Evolutionary conservation across 2,888 invertebrate genomes (phyloP).

Genomic region (Epinotia bilunana): DNA sequence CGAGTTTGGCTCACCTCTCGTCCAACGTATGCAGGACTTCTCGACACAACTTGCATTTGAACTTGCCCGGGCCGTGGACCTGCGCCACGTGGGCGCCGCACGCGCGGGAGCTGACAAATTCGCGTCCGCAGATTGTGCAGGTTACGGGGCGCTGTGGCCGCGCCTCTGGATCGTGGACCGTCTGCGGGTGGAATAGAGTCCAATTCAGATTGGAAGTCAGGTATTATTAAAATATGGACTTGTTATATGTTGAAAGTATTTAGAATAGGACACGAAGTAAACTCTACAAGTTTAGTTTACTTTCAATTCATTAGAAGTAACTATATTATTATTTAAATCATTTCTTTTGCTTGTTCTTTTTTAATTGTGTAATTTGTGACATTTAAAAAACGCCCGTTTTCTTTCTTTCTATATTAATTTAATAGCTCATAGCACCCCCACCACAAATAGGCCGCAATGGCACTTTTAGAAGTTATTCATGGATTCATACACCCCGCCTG

Average conservation of each 20-base stretch:
- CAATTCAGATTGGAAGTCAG: not conserved
- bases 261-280: too few relatives aligned
- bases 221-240: not conserved
- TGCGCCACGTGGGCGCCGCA: constrained; percentile 71
- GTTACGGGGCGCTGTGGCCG: constrained; percentile 55
- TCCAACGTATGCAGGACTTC: constrained; percentile 75
- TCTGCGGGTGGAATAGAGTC: constrained; percentile 50
- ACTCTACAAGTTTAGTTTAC: too few relatives aligned
- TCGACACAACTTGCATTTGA: constrained; percentile 78
- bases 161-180: constrained; percentile 58
- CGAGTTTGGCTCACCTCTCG: constrained; percentile 68
- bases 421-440: too few relatives aligned
- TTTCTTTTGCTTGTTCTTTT: too few relatives aligned
- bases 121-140: constrained; percentile 67
- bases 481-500: too few relatives aligned
- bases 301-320: too few relatives aligned
- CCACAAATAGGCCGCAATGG: too few relatives aligned
- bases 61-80: constrained; percentile 76
- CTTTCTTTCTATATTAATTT: too few relatives aligned
- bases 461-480: too few relatives aligned
- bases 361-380: too few relatives aligned
- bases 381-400: too few relatives aligned
- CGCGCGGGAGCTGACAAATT: constrained; percentile 69
- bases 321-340: too few relatives aligned
- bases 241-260: not conserved